phyloP scores from a whole-genome alignment of 2,888 invertebrate species.

The Dorcus hopei region DNA sequence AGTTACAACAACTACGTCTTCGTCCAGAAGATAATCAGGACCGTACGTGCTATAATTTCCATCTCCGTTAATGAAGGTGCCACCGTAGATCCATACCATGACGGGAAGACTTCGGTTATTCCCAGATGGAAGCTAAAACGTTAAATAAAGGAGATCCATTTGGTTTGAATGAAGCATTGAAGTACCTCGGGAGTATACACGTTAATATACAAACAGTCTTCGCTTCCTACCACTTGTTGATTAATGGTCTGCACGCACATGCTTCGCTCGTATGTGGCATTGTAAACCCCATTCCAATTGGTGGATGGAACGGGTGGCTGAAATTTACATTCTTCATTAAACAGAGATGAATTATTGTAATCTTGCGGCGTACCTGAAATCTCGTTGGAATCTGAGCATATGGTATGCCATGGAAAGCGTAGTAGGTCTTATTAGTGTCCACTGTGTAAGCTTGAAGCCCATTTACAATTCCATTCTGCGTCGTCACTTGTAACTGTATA shows the following conservation, averaged over 20 bases:
- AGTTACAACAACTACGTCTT: conserved; percentile 34
- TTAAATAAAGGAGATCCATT: neutral
- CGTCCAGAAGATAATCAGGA: conserved; percentile 36
- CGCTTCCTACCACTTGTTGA: conserved; percentile 21
- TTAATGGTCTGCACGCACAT: conserved; percentile 25
- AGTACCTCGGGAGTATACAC: conserved; percentile 33
- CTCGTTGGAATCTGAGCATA: conserved; percentile 33
- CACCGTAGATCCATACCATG: conserved; percentile 39
- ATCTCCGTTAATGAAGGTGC: conserved; percentile 31
- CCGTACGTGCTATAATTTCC: conserved; percentile 29
- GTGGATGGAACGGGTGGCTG: conserved; percentile 23
- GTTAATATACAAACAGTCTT: conserved; percentile 36
- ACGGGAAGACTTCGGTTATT: conserved; percentile 28
- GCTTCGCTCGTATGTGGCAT: conserved; percentile 25
- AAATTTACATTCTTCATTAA: neutral
- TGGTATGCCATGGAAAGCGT: conserved; percentile 32
- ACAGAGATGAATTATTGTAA: too few species aligned
- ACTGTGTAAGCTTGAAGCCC: conserved; percentile 20
- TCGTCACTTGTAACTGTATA: conserved; percentile 9
- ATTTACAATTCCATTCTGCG: conserved; percentile 22
- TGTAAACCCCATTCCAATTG: conserved; percentile 26
- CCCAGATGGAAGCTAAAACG: neutral
- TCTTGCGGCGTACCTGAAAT: conserved; percentile 23
- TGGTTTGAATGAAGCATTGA: neutral
- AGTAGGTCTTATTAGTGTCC: conserved; percentile 11